phyloP scores from a whole-genome alignment of 2,888 invertebrate species.

The Elegia similella region DNA sequence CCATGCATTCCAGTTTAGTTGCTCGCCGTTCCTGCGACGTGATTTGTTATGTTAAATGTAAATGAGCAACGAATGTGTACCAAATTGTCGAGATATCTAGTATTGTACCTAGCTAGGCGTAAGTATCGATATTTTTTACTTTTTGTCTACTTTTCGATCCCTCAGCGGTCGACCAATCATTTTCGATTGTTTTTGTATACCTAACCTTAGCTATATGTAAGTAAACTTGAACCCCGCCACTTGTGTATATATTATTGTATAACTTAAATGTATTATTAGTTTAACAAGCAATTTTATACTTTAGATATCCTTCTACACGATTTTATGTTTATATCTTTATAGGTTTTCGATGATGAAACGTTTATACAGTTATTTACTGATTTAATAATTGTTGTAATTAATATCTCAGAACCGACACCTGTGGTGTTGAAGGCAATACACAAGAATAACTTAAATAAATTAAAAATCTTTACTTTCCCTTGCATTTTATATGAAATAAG shows the following conservation, averaged over 20 bases:
- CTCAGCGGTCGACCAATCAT: conserved; percentile 1
- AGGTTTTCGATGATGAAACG: neutral
- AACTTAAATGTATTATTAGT: conserved; percentile 12
- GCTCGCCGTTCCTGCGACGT: conserved; percentile 49
- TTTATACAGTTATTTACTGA: neutral
- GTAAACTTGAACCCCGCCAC: conserved; percentile 26
- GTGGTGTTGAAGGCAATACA: conserved; percentile 1
- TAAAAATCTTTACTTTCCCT: conserved; percentile 28
- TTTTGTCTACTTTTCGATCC: conserved; percentile 25
- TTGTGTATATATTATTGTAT: conserved; percentile 26
- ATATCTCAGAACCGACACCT: conserved; percentile 3
- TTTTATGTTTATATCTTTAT: neutral
- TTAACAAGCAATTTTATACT: neutral
- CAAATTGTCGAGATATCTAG: conserved; percentile 68
- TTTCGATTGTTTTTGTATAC: conserved; percentile 8
- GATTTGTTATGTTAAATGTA: conserved; percentile 46
- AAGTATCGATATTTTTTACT: conserved; percentile 55
- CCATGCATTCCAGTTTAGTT: conserved; percentile 72
- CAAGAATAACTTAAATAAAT: conserved; percentile 1
- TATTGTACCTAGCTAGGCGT: conserved; percentile 70
- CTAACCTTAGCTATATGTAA: conserved; percentile 21
- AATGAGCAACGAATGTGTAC: conserved; percentile 79
- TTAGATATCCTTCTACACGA: neutral
- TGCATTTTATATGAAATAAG: conserved; percentile 47
- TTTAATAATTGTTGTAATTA: neutral